A percentile compares a stretch with the other conserved stretches of the same genome.
phyloP scores from a whole-genome alignment of 2,797 vertebrate species.

The Rousettus madagascariensis region DNA sequence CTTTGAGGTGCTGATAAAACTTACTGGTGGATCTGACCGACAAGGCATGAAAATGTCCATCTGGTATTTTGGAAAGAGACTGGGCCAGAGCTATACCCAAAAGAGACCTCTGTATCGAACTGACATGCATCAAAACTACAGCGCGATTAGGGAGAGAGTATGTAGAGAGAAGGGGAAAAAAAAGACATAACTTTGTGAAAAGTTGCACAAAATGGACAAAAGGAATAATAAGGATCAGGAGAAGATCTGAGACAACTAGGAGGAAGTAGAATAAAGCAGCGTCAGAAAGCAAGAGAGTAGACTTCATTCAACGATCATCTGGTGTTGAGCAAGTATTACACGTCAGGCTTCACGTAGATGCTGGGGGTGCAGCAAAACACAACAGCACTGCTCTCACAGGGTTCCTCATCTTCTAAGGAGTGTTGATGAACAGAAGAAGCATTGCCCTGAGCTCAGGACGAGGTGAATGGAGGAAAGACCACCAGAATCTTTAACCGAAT shows the following conservation, averaged over 20 bases:
- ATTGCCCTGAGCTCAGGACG: not conserved
- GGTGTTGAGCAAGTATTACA: not conserved
- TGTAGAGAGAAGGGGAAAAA: not conserved
- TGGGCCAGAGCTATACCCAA: not conserved
- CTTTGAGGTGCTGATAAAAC: not conserved
- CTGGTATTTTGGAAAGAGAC: not conserved
- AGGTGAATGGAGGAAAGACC: not conserved
- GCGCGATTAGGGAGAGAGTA: not conserved
- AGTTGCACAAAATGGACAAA: not conserved
- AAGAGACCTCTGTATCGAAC: not conserved
- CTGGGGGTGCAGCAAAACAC: not conserved
- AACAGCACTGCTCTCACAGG: not conserved
- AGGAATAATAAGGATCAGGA: not conserved
- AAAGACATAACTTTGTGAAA: not conserved
- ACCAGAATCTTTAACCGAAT: not conserved
- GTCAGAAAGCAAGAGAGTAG: not conserved
- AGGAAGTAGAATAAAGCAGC: not conserved
- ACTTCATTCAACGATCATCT: not conserved
- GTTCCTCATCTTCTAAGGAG: not conserved
- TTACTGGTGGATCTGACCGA: not conserved
- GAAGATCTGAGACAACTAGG: not conserved
- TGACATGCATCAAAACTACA: not conserved
- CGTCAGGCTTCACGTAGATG: not conserved
- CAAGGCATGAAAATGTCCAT: not conserved
- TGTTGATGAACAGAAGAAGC: not conserved